Percentiles rank a stretch among this genome's conserved stretches.
Evolutionary conservation across 2,797 vertebrate species (phyloP).

Genomic region (Arctocebus calabarensis): DNA sequence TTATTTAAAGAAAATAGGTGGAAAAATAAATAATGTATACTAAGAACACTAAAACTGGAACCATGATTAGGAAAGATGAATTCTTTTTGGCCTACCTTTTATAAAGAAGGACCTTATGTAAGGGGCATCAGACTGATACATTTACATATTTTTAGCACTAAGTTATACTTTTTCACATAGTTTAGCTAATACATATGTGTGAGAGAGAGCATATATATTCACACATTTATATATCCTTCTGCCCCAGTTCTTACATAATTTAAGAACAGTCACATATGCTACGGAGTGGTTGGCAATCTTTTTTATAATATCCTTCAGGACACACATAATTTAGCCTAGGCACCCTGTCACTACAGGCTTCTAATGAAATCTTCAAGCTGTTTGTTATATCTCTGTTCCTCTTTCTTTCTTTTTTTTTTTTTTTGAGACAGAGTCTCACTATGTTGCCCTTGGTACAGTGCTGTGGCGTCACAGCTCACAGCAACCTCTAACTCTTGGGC

Average conservation of each 20-base stretch:
- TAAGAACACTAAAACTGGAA: background rate
- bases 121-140: background rate
- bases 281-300: background rate
- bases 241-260: background rate
- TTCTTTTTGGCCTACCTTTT: background rate
- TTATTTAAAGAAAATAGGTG: conserved; percentile 8
- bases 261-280: background rate
- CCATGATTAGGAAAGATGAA: background rate
- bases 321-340: background rate
- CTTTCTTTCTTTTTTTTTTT: background rate
- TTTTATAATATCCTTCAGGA: background rate
- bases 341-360: background rate
- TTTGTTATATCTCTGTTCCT: background rate
- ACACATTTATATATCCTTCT: background rate
- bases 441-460: too few relatives aligned
- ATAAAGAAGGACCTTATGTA: background rate
- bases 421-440: too few relatives aligned
- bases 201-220: too few relatives aligned
- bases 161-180: background rate
- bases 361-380: background rate
- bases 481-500: too few relatives aligned
- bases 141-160: background rate
- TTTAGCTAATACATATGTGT: background rate
- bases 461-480: too few relatives aligned
- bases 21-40: background rate